Evolutionary conservation across 2,797 vertebrate species (phyloP).

Genomic region (Chaenodraco wilsoni): DNA sequence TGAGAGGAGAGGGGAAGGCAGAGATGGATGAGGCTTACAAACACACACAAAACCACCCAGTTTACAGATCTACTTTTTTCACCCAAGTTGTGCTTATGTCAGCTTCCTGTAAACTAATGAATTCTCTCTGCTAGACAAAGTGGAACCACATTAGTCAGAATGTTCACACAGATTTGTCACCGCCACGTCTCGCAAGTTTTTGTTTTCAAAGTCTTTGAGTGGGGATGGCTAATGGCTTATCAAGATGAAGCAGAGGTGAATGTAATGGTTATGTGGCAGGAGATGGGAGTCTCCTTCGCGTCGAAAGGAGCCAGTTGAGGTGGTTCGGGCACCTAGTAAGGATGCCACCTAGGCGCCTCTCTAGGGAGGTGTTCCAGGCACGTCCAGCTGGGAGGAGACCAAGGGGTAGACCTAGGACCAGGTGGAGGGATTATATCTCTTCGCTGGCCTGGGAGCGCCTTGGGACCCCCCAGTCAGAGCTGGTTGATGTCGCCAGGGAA

Average conservation of each 20-base stretch:
- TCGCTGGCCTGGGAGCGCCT: too few relatives aligned
- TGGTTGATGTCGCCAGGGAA: too few relatives aligned
- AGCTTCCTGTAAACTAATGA: slow-evolving; percentile 20
- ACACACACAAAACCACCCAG: slow-evolving; percentile 19
- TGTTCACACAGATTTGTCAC: slow-evolving; percentile 23
- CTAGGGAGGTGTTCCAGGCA: too few relatives aligned
- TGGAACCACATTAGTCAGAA: slow-evolving; percentile 26
- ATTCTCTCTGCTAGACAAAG: slow-evolving; percentile 13
- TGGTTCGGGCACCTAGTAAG: too few relatives aligned
- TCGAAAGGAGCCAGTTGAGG: too few relatives aligned
- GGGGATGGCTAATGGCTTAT: slow-evolving; percentile 8
- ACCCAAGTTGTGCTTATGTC: slow-evolving; percentile 40
- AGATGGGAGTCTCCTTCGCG: slow-evolving; percentile 9
- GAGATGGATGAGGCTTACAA: slow-evolving; percentile 47
- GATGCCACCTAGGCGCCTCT: too few relatives aligned
- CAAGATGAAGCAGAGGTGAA: slow-evolving; percentile 12
- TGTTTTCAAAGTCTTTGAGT: slow-evolving; percentile 14
- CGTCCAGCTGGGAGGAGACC: too few relatives aligned
- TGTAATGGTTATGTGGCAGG: slow-evolving; percentile 16
- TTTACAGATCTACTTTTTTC: slow-evolving; percentile 26
- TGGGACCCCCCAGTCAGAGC: too few relatives aligned
- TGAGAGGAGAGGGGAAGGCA: slow-evolving; percentile 32
- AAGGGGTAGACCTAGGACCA: too few relatives aligned
- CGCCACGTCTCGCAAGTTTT: slow-evolving; percentile 14
- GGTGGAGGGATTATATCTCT: too few relatives aligned